A percentile compares a stretch with the other conserved stretches of the same genome.
phyloP scores from a whole-genome alignment of 2,113 vertebrate species.

The Opisthocomus hoazin region DNA sequence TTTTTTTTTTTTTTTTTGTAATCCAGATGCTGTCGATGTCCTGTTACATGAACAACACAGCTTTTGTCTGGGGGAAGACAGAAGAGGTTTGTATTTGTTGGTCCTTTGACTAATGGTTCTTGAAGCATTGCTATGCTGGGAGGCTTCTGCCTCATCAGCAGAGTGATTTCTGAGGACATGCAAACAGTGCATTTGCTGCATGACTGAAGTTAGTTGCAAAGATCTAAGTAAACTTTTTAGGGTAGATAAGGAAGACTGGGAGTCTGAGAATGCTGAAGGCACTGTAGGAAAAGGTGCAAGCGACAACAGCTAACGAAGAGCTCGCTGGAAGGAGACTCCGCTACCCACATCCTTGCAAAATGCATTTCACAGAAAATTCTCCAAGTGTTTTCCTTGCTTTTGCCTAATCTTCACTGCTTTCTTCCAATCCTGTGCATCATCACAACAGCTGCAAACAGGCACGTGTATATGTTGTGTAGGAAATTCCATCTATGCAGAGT shows the following conservation, averaged over 20 bases:
- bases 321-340: neutral
- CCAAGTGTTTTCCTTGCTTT: neutral
- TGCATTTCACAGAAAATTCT: neutral
- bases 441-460: neutral
- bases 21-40: neutral
- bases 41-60: neutral
- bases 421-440: neutral
- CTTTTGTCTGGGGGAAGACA: neutral
- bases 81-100: neutral
- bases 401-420: neutral
- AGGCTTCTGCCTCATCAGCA: neutral
- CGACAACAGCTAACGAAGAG: neutral
- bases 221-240: neutral
- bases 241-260: neutral
- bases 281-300: neutral
- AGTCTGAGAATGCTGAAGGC: neutral
- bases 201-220: neutral
- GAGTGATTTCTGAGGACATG: neutral
- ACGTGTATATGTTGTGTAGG: neutral
- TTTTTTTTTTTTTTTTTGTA: neutral
- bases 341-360: neutral
- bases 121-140: neutral
- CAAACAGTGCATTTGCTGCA: neutral
- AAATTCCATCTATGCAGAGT: neutral
- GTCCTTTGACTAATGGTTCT: neutral